Conservation (phyloP, 1,140 invertebrate species). For the Zelostemma sp. region DNA sequence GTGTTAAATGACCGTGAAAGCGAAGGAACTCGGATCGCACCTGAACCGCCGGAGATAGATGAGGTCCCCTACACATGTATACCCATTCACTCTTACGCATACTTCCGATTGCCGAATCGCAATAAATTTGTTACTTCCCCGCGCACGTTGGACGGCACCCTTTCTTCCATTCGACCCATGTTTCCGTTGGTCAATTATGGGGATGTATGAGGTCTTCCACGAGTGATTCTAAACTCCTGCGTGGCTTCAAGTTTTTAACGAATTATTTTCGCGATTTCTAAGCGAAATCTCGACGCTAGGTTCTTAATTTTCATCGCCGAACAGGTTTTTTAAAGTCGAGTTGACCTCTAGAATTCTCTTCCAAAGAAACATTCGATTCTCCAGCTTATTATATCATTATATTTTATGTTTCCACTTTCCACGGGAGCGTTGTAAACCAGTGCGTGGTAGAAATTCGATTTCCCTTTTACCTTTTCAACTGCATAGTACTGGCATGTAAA, state of each 20-base stretch:
- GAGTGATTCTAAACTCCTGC: too few relatives aligned
- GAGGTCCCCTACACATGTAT: slow-evolving; percentile 5
- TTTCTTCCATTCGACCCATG: background rate
- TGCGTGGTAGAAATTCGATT: too few relatives aligned
- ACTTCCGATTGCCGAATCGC: slow-evolving; percentile 48
- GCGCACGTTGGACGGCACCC: slow-evolving; percentile 9
- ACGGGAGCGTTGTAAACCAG: too few relatives aligned
- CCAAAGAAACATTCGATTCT: too few relatives aligned
- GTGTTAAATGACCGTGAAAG: slow-evolving; percentile 53
- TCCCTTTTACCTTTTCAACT: background rate
- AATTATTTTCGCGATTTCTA: too few relatives aligned
- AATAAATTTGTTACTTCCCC: slow-evolving; percentile 29
- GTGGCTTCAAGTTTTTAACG: too few relatives aligned
- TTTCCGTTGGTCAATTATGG: background rate
- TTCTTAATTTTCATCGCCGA: too few relatives aligned
- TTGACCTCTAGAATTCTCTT: too few relatives aligned
- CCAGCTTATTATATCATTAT: too few relatives aligned
- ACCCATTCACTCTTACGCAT: slow-evolving; percentile 9
- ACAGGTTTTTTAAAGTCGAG: too few relatives aligned
- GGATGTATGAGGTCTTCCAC: background rate
- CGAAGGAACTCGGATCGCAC: slow-evolving; percentile 32
- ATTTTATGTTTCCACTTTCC: too few relatives aligned
- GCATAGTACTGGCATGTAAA: background rate
- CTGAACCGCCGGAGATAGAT: slow-evolving; percentile 38
- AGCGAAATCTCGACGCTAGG: too few relatives aligned